Conservation (phyloP, 2,113 vertebrate species). For the Ciconia maguari region DNA sequence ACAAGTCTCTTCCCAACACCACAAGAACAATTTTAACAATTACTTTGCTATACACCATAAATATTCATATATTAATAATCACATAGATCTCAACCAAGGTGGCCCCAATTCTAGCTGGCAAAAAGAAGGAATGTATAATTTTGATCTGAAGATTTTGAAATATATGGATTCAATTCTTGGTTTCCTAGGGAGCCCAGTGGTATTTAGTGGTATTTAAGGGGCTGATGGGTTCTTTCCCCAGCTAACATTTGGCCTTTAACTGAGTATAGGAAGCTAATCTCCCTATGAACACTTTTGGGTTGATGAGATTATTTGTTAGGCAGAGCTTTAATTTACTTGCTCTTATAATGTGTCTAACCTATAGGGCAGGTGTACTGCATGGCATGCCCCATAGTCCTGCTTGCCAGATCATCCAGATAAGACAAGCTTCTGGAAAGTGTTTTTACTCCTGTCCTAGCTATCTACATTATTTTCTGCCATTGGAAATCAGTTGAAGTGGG, state of each 20-base stretch:
- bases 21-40: not conserved
- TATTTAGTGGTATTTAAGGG: not conserved
- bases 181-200: not conserved
- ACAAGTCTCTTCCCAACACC: not conserved
- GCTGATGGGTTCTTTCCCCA: not conserved
- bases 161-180: not conserved
- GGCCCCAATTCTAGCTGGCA: not conserved
- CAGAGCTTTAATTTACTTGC: not conserved
- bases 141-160: not conserved
- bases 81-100: not conserved
- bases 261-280: not conserved
- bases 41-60: not conserved
- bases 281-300: not conserved
- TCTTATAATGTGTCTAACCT: not conserved
- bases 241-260: not conserved
- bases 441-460: not conserved
- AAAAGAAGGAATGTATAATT: not conserved
- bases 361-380: not conserved
- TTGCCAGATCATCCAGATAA: not conserved
- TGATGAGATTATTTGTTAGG: not conserved
- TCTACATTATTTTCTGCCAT: not conserved
- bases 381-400: not conserved
- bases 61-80: not conserved
- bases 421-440: not conserved
- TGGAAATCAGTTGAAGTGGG: not conserved